Percentiles rank a stretch among this genome's conserved stretches.
These are phyloP conservation scores for Centruroides sculpturatus DNA, from an alignment of 1,140 invertebrate species.

Conservation along the genomic window DNA sequence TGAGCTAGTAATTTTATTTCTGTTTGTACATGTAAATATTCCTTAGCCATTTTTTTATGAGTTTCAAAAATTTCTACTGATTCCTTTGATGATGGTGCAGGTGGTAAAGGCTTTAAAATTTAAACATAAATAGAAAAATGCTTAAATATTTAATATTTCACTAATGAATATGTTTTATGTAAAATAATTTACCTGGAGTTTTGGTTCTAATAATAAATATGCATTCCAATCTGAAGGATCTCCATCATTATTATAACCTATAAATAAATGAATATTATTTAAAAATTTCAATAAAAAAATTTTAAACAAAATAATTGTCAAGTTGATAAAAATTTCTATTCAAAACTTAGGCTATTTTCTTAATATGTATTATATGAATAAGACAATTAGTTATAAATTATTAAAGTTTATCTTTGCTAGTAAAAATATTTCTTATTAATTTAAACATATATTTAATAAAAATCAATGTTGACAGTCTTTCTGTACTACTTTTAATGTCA, in stretches of 20 bases:
- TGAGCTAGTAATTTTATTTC: conserved; percentile 7
- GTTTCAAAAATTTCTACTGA: conserved; percentile 70
- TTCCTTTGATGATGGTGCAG: conserved; percentile 51
- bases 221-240: conserved; percentile 1
- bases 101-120: conserved; percentile 57
- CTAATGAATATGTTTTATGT: background rate
- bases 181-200: conserved; percentile 17
- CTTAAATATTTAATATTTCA: conserved; percentile 25
- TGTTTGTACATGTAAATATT: conserved; percentile 13
- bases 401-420: too few species aligned
- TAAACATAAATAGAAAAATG: background rate
- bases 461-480: too few species aligned
- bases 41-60: conserved; percentile 49
- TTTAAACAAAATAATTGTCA: background rate
- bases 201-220: conserved; percentile 40
- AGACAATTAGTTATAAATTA: too few species aligned
- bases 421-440: too few species aligned
- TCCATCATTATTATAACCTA: background rate
- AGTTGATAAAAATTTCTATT: too few species aligned
- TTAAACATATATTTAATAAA: too few species aligned
- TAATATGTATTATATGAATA: too few species aligned
- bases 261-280: background rate
- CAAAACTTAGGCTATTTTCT: too few species aligned
- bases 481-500: too few species aligned
- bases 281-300: background rate